Evolutionary conservation across 2,888 invertebrate species (phyloP).

Genomic region (Pseudoips prasinana): DNA sequence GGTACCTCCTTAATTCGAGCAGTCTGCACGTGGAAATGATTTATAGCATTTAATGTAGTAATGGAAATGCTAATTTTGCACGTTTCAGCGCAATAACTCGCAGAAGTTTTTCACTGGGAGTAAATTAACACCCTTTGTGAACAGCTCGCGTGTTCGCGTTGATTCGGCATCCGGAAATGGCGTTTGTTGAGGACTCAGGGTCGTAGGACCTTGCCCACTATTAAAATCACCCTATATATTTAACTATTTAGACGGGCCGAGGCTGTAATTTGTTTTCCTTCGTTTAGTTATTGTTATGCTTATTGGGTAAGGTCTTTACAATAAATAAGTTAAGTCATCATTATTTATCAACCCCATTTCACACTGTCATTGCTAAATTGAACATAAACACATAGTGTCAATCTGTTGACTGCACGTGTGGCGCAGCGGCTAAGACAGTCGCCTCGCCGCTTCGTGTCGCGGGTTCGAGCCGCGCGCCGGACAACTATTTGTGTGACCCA

Average conservation of each 20-base stretch:
- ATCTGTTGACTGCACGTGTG: too few species aligned
- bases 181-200: conserved; percentile 49
- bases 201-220: conserved; percentile 33
- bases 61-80: conserved; percentile 50
- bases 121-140: conserved; percentile 66
- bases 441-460: too few species aligned
- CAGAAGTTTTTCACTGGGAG: conserved; percentile 46
- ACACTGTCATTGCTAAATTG: too few species aligned
- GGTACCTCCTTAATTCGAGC: too few species aligned
- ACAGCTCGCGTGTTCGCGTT: conserved; percentile 56
- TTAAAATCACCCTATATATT: conserved; percentile 40
- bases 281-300: conserved; percentile 8
- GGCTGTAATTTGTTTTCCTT: conserved; percentile 32
- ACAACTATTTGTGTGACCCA: too few species aligned
- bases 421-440: too few species aligned
- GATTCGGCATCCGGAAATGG: conserved; percentile 64
- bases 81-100: conserved; percentile 45
- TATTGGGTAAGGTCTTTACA: too few species aligned
- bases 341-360: too few species aligned
- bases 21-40: conserved; percentile 38
- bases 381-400: too few species aligned
- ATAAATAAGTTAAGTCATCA: too few species aligned
- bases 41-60: conserved; percentile 43
- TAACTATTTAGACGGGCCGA: conserved; percentile 30
- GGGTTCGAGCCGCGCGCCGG: too few species aligned